Conservation (phyloP, 1,140 invertebrate genomes). For the Bursaphelenchus mucronatus region DNA sequence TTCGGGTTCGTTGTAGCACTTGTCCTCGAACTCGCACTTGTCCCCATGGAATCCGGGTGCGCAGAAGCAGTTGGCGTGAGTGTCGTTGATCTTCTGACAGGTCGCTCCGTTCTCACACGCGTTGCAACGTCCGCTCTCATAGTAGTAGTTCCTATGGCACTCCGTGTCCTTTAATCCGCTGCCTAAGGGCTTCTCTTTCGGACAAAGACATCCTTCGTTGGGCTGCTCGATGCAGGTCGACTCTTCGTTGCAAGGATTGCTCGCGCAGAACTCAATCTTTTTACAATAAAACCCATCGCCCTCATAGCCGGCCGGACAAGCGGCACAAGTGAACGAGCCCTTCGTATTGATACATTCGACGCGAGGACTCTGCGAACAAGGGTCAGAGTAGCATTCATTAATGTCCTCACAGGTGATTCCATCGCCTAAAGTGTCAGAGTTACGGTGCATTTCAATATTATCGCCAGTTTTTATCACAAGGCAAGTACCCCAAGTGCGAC, state of each 20-base stretch:
- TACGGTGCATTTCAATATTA: background rate
- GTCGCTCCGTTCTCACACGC: slow-evolving; percentile 52
- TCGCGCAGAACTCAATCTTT: slow-evolving; percentile 57
- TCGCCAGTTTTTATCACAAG: too few relatives aligned
- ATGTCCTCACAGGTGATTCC: slow-evolving; percentile 52
- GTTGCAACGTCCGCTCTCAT: slow-evolving; percentile 4
- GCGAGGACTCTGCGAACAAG: slow-evolving; percentile 49
- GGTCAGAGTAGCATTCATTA: slow-evolving; percentile 50
- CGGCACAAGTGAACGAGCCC: slow-evolving; percentile 62
- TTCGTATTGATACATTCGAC: slow-evolving; percentile 58
- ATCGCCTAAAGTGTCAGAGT: slow-evolving; percentile 39
- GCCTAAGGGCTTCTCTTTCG: slow-evolving; percentile 61
- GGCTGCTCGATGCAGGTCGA: slow-evolving; percentile 59
- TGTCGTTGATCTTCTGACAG: slow-evolving; percentile 36
- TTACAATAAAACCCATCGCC: slow-evolving; percentile 62
- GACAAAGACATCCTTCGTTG: slow-evolving; percentile 58
- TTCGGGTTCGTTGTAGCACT: background rate
- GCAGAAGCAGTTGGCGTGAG: slow-evolving; percentile 56
- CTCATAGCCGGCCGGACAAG: slow-evolving; percentile 63
- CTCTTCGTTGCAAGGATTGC: slow-evolving; percentile 61
- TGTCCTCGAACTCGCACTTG: slow-evolving; percentile 54
- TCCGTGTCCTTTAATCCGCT: slow-evolving; percentile 60
- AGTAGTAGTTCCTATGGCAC: slow-evolving; percentile 43
- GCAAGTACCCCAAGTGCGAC: too few relatives aligned
- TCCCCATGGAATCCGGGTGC: slow-evolving; percentile 55